These are phyloP conservation scores for Eupeodes luniger DNA, from an alignment of 2,888 invertebrate genomes.

Conservation along the genomic window DNA sequence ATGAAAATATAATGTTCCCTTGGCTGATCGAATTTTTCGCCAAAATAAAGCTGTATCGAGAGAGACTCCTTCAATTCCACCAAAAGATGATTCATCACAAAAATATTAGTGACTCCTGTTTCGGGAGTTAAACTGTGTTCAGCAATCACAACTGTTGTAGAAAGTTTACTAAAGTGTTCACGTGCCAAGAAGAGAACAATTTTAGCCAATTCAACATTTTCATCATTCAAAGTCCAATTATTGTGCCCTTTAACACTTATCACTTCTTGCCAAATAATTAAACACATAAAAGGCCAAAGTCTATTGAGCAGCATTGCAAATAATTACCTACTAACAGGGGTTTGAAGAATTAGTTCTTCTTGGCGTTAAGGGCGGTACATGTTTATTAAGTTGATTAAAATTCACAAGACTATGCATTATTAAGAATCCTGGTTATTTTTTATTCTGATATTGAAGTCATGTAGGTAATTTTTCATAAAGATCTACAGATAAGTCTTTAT, in stretches of 20 bases:
- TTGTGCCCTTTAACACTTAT: not conserved
- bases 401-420: not conserved
- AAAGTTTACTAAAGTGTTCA: not conserved
- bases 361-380: not conserved
- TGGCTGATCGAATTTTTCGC: conserved; percentile 7
- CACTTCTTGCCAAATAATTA: not conserved
- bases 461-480: not conserved
- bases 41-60: conserved; percentile 13
- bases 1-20: conserved; percentile 24
- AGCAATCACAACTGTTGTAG: conserved; percentile 5
- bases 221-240: not conserved
- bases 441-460: conserved; percentile 3
- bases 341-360: not conserved
- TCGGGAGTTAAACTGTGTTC: conserved; percentile 20
- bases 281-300: not conserved
- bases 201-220: not conserved
- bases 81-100: conserved; percentile 9
- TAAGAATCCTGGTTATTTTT: conserved; percentile 1
- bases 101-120: not conserved
- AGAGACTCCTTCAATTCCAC: not conserved
- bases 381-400: conserved; percentile 16
- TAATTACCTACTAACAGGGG: not conserved
- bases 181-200: not conserved
- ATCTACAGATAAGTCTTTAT: not conserved
- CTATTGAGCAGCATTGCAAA: conserved; percentile 3